Evolutionary conservation across 2,888 invertebrate genomes (phyloP), one percentile per base, ranked within the genome.

Genomic region (Agrilus cyanescens): DNA sequence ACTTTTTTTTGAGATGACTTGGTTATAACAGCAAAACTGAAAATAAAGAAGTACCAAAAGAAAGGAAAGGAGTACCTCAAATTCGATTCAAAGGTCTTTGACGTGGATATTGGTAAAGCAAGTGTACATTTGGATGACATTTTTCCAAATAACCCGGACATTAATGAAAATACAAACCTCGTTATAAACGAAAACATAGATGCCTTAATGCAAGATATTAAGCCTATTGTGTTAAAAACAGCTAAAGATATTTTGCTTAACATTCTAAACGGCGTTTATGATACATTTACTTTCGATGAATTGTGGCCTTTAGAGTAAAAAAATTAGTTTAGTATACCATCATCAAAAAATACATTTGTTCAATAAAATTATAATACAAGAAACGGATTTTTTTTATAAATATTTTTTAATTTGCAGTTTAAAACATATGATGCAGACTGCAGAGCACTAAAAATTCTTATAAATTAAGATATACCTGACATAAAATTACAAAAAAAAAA

Each of bases 131-230:
- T 25, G 10, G 10, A 25, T 25, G 10, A 25, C 25, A 25, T 25
- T 10, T 25, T 25, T 25, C 25, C 25, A 8, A 25, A 25, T 25
- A 25, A 32, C 32, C 32, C 32, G 14, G 15, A 12, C 12, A 29
- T 47, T 5, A 45, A 32, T 6, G 38, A 45, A 4, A 37, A 29
- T 20, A 47, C 40, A 13, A 47, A 47, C 35, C 36, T 38, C 13
- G 40, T 38, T 10, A 43, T 47, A 12, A 47, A 47, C 37, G 47
- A 47, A 32, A 47, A 47, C 25, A 45, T 36, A 12, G 37, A 41
- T 13, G 8, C 8, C 15, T 13, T 41, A 7, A 31, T 16, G 29
- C 40, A 47, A 4, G 47, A 47, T 14, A 13, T 47, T 14, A 43
- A 38, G 18, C 47, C 47, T 6, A 32, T 47, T 12, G 34, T 45